phyloP scores from a whole-genome alignment of 2,797 vertebrate genomes.

The Alectoris magna region DNA sequence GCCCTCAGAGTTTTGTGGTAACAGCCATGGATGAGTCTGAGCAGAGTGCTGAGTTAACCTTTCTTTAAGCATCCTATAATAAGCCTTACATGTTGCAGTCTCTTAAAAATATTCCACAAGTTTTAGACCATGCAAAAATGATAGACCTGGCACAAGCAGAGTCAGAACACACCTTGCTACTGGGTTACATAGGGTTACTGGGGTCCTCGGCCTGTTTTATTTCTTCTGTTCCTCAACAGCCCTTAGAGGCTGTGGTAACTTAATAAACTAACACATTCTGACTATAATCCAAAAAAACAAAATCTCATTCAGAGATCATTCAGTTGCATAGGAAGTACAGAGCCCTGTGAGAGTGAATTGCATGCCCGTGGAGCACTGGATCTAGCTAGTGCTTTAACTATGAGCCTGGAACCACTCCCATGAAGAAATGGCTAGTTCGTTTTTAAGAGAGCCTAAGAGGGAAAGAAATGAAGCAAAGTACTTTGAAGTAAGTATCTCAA shows the following conservation, averaged over 20 bases:
- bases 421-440: neutral
- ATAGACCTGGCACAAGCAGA: neutral
- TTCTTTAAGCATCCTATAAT: neutral
- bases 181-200: accelerated
- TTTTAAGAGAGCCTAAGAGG: neutral
- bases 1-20: neutral
- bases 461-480: neutral
- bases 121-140: neutral
- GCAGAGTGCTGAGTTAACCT: neutral
- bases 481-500: neutral
- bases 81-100: neutral
- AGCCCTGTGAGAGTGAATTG: neutral
- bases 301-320: neutral
- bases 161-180: neutral
- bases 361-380: neutral
- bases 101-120: neutral
- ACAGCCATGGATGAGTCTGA: neutral
- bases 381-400: accelerated
- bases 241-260: neutral
- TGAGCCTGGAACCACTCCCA: neutral
- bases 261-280: accelerated
- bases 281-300: neutral
- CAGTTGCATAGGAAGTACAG: accelerated
- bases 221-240: neutral
- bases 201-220: neutral